Evolutionary conservation across 2,113 vertebrate genomes (phyloP).

Genomic region (Spea multiplicata): DNA sequence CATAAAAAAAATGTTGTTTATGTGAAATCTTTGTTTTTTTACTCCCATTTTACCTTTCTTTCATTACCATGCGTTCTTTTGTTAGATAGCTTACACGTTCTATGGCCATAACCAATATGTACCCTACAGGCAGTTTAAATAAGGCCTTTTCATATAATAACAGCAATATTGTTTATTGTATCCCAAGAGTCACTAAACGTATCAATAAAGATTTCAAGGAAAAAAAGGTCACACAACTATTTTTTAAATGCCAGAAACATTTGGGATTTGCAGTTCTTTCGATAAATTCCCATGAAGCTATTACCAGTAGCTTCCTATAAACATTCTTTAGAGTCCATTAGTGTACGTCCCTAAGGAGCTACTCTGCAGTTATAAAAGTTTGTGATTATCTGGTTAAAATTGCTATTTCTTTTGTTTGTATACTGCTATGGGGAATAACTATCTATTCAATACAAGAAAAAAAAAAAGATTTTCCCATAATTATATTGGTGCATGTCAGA

Average conservation of each 20-base stretch:
- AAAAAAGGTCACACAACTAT: constrained; percentile 57
- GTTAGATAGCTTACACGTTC: constrained; percentile 25
- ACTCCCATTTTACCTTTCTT: not conserved
- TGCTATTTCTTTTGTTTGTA: constrained; percentile 15
- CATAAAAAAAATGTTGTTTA: not conserved
- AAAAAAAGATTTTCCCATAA: constrained; percentile 17
- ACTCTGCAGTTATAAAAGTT: constrained; percentile 41
- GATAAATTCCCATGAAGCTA: constrained; percentile 50
- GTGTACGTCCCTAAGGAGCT: constrained; percentile 45
- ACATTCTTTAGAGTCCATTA: constrained; percentile 43
- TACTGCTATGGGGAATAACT: constrained; percentile 16
- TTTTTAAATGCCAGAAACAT: constrained; percentile 52
- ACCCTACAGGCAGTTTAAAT: no score
- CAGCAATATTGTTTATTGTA: constrained; percentile 47
- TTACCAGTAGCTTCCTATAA: constrained; percentile 49
- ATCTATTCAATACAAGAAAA: constrained; percentile 4
- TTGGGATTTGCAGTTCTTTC: constrained; percentile 40
- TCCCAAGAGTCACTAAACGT: constrained; percentile 45
- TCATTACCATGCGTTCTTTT: constrained; percentile 46
- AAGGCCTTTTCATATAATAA: constrained; percentile 39
- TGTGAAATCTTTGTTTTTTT: constrained; percentile 48
- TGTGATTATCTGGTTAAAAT: constrained; percentile 32
- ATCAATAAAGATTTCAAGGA: constrained; percentile 49
- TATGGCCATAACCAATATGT: constrained; percentile 51
- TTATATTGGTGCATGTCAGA: not conserved